Base-by-base conservation (phyloP, 2,113 vertebrate species). In the Melanostigma gelatinosum region DNA sequence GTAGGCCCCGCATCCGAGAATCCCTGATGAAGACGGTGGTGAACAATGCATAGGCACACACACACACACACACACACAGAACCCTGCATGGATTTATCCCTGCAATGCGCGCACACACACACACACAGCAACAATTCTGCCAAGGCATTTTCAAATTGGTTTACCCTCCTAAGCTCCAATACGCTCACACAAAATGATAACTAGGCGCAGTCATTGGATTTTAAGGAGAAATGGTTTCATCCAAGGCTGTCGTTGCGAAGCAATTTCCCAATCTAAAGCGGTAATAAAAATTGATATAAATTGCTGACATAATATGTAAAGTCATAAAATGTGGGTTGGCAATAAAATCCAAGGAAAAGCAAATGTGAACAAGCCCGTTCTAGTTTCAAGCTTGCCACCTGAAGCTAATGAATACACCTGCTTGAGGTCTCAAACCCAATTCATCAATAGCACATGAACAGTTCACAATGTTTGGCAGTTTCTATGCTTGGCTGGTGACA, bases 121-220 rank as follows among this genome's bases (percentile, higher is more conserved):
- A 84, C 46, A 48, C 84, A 88, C 80, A 87, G 85, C 80, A 78
- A 50, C 32, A 70, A 65, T 86, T 83, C 65, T 70, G 90, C 83
- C 86, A 84, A 69, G 68, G 57, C 66, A 55, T 87, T 90, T 83
- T 88, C 61, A 89, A 88, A 89, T 87, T 89, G 79, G 80, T 87
- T 89, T 81, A 74, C 82, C 64, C 76, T 84, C 60, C 66, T 63
- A 80, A 82, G 82, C 57, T 79, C 76, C 69, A 82, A 79, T 87
- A 84, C 1, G 6, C 72, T 67, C 63, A 20, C 75, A 66, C 78
- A 65, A 83, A 88, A 90, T 83, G 78, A 89, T 90, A 88, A 87
- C 85, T 77, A 63, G 52, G 65, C 73, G 54, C 76, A 68, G 85
- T 87, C 88, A 90, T 87, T 88, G 87, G 84, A 87, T 86, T 86